A percentile compares a stretch with the other conserved stretches of the same genome.
These are phyloP conservation scores for Alligator sinensis DNA, from an alignment of 2,113 vertebrate genomes.

Conservation along the genomic window DNA sequence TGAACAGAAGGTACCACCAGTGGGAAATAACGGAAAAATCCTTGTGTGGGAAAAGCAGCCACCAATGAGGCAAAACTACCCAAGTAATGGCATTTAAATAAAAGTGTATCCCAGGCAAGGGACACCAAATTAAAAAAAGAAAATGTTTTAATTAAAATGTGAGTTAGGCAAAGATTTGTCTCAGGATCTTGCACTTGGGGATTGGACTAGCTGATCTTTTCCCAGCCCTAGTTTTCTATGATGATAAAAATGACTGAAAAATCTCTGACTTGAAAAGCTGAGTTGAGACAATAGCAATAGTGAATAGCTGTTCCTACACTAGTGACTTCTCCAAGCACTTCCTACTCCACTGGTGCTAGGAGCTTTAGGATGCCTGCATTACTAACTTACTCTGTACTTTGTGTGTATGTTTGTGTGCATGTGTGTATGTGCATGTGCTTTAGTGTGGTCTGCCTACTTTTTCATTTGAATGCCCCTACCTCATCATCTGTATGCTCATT, in stretches of 20 bases:
- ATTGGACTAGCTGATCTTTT: too few relatives aligned
- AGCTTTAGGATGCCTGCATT: too few relatives aligned
- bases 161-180: too few relatives aligned
- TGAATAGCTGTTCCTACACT: neutral
- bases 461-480: too few relatives aligned
- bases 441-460: too few relatives aligned
- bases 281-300: neutral
- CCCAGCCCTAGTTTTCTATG: too few relatives aligned
- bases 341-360: neutral
- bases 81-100: neutral
- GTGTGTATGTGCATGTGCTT: too few relatives aligned
- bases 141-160: too few relatives aligned
- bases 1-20: neutral
- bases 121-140: neutral
- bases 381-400: too few relatives aligned
- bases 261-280: neutral
- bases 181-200: too few relatives aligned
- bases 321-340: neutral
- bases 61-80: neutral
- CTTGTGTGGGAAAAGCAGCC: accelerated
- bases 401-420: too few relatives aligned
- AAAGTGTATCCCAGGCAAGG: neutral
- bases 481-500: too few relatives aligned
- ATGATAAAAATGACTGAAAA: neutral
- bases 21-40: neutral